A percentile compares a stretch with the other conserved stretches of the same genome.
Conservation (phyloP, 2,888 invertebrate species). For the Lithophane semibrunnea region DNA sequence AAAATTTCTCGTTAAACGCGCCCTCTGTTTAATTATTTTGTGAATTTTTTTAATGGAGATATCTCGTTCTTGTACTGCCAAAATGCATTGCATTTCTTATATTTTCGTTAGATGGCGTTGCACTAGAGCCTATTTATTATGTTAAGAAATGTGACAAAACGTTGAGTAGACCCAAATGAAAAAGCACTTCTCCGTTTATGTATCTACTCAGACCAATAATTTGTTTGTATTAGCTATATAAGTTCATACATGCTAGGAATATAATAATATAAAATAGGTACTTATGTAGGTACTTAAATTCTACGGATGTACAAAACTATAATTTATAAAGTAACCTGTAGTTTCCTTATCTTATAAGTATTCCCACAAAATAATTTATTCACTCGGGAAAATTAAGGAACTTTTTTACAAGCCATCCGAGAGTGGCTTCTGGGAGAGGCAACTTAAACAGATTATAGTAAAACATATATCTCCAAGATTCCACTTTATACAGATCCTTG, state of each 20-base stretch:
- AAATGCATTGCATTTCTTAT: too few relatives aligned
- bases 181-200: background rate
- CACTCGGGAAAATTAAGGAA: conserved; percentile 92
- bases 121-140: background rate
- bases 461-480: conserved; percentile 92
- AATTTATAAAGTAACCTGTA: background rate
- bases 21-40: too few relatives aligned
- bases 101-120: too few relatives aligned
- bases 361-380: conserved; percentile 31
- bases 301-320: background rate
- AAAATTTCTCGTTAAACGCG: too few relatives aligned
- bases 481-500: conserved; percentile 91
- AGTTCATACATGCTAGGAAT: background rate
- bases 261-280: background rate
- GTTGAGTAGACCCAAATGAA: background rate
- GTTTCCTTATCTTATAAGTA: conserved; percentile 27
- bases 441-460: conserved; percentile 92
- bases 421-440: conserved; percentile 89
- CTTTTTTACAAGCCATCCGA: conserved; percentile 91
- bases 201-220: too few relatives aligned
- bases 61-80: too few relatives aligned
- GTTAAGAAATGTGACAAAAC: background rate
- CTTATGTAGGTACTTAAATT: too few relatives aligned
- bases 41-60: too few relatives aligned
- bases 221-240: too few relatives aligned